Percentiles rank a stretch among this genome's conserved stretches.
These are phyloP conservation scores for Camponotus fellah DNA, from an alignment of 2,888 invertebrate species.

Conservation along the genomic window DNA sequence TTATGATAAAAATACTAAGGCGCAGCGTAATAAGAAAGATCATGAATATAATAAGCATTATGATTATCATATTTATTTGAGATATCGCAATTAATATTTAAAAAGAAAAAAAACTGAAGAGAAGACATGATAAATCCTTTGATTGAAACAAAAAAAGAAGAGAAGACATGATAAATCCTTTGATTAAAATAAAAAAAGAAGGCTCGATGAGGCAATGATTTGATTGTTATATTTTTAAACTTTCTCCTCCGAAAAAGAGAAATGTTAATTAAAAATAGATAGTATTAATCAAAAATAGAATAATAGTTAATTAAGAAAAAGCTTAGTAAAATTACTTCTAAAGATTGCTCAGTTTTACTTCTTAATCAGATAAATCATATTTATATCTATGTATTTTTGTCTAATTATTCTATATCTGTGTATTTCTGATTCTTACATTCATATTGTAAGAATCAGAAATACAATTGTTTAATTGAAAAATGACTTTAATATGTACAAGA, in stretches of 20 bases:
- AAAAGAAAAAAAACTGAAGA: neutral
- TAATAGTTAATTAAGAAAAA: neutral
- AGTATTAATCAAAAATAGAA: neutral
- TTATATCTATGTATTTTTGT: neutral
- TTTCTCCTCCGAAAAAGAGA: neutral
- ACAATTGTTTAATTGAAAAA: neutral
- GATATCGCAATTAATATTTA: constrained; percentile 18
- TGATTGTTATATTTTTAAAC: neutral
- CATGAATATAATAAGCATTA: constrained; percentile 10
- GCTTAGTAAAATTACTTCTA: neutral
- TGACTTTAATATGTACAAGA: neutral
- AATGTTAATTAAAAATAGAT: neutral
- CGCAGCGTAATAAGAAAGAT: constrained; percentile 24
- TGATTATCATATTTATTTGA: neutral
- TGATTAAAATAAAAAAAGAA: neutral
- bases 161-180: neutral
- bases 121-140: neutral
- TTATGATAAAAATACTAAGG: constrained; percentile 36
- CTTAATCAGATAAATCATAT: neutral
- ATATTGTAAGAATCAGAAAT: neutral
- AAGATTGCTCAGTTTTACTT: neutral
- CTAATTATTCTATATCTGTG: too few species aligned
- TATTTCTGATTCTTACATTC: too few species aligned
- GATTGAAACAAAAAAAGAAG: neutral
- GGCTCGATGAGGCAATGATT: neutral